Percentiles rank a stretch among this genome's conserved stretches.
phyloP scores from a whole-genome alignment of 1,140 invertebrate genomes.

The Cotesia vestalis region DNA sequence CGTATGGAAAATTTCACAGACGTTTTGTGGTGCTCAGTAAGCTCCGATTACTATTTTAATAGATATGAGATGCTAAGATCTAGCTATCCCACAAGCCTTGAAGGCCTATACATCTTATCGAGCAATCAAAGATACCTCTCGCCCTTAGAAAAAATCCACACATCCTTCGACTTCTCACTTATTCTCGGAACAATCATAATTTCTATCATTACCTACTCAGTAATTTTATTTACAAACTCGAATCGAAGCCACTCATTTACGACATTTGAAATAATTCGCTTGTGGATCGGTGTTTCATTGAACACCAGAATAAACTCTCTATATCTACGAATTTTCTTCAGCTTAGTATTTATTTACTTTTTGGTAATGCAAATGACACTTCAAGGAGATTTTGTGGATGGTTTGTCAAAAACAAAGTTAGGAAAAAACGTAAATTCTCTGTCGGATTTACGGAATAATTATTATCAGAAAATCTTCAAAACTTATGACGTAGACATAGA shows the following conservation, averaged over 20 bases:
- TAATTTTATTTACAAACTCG: neutral
- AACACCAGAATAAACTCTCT: neutral
- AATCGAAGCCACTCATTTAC: neutral
- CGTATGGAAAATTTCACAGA: too few relatives aligned
- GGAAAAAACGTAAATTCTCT: neutral
- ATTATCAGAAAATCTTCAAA: too few relatives aligned
- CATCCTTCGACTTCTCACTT: neutral
- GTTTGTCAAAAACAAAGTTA: neutral
- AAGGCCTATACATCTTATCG: neutral
- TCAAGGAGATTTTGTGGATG: neutral
- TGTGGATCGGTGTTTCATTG: neutral
- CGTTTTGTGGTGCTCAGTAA: too few relatives aligned
- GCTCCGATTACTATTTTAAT: too few relatives aligned
- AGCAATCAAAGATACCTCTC: neutral
- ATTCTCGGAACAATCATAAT: neutral
- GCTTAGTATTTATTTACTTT: constrained; percentile 3
- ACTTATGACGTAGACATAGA: too few relatives aligned
- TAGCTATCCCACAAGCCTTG: too few relatives aligned
- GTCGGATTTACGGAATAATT: too few relatives aligned
- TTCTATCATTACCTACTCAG: neutral
- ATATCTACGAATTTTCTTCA: neutral
- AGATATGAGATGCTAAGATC: too few relatives aligned
- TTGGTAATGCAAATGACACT: constrained; percentile 6
- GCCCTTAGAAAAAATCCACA: neutral
- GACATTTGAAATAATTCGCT: neutral